Base-by-base conservation (phyloP, 2,797 vertebrate species). In the Parotocinclus haroldoi region DNA sequence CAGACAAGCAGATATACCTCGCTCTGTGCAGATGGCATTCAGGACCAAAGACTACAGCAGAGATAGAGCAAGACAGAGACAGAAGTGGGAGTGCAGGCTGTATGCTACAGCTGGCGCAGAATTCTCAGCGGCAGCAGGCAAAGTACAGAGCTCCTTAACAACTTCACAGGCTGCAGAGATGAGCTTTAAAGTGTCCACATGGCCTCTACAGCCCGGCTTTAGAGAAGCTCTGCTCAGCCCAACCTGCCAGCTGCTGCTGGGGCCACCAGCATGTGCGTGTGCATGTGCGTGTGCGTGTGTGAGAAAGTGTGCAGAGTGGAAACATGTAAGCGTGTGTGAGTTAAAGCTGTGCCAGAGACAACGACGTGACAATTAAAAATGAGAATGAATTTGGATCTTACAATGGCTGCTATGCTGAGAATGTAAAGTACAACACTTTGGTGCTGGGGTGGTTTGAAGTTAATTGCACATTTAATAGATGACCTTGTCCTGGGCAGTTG, bases 181-280 rank as follows among this genome's bases (percentile, higher is more conserved):
- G 82, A 88, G 89, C 88, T 89, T 90, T 89, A 90, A 89, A 90
- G 89, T 87, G 87, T 85, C 89, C 87, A 88, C 89, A 89, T 89
- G 89, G 88, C 86, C 84, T 87, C 85, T 88, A 84, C 89, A 87
- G 83, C 86, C 85, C 82, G 83, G 87, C 87, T 87, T 89, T 88
- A 87, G 86, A 86, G 84, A 79, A 82, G 83, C 80, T 86, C 83
- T 80, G 73, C 81, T 76, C 69, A 76, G 84, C 77, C 85, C 84
- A 76, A 78, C 79, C 82, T 71, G 74, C 90, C 88, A 90, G 88
- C 90, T 90, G 89, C 87, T 89, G 86, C 88, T 85, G 85, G 84
- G 85, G 86, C 88, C 87, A 86, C 66, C 72, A 87, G 83, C 82
- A 80, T 82, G 84, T 77, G 69, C 76, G 68, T 60, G 16, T 76